Evolutionary conservation across 2,113 vertebrate genomes (phyloP).

Genomic region (Stomatorhinus ivindoensis): DNA sequence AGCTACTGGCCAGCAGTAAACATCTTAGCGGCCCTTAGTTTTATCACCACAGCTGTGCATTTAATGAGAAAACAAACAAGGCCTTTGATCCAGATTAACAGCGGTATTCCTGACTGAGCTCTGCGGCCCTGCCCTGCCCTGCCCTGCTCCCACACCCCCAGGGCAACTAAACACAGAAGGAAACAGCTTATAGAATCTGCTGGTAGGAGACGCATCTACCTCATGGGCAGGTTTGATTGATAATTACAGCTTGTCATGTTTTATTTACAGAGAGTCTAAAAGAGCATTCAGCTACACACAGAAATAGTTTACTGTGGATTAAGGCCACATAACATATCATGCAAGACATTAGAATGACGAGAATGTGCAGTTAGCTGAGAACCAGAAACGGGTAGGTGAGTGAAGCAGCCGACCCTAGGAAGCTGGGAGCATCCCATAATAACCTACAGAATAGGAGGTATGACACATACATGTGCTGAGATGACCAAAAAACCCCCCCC

Average conservation of each 20-base stretch:
- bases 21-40: neutral
- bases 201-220: neutral
- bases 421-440: neutral
- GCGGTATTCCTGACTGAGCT: neutral
- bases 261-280: neutral
- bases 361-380: neutral
- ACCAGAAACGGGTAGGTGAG: neutral
- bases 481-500: neutral
- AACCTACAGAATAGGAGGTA: neutral
- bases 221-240: neutral
- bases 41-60: neutral
- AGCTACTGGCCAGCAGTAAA: neutral
- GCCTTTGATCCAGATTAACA: neutral
- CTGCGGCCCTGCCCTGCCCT: neutral
- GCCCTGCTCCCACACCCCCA: neutral
- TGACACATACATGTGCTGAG: neutral
- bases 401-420: neutral
- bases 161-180: neutral
- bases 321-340: neutral
- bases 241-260: neutral
- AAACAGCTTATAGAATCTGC: neutral
- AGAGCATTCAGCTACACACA: neutral
- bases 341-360: neutral
- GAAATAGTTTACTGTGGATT: neutral
- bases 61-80: neutral